Conservation (phyloP, 2,888 invertebrate species). For the Brachynemurus nebulosus region DNA sequence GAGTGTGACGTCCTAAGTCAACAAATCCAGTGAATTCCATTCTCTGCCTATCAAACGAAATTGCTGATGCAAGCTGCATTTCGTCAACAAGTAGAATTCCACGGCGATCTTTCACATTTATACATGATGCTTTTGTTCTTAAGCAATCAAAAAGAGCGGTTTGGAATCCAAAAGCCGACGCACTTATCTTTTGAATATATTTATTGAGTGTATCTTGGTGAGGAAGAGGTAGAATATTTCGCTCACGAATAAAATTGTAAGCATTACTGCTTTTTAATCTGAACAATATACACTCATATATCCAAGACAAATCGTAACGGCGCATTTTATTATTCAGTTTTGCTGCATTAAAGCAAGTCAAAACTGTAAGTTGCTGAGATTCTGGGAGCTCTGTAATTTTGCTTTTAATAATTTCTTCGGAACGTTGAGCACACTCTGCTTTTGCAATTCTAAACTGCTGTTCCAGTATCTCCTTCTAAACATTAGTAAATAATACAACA, state of each 20-base stretch:
- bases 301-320: slow-evolving; percentile 8
- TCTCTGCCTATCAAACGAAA: slow-evolving; percentile 15
- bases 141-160: slow-evolving; percentile 12
- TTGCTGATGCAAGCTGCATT: slow-evolving; percentile 17
- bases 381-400: background rate
- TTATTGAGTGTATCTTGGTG: slow-evolving; percentile 13
- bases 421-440: background rate
- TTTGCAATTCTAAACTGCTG: background rate
- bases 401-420: background rate
- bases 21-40: slow-evolving; percentile 17
- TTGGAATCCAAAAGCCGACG: slow-evolving; percentile 17
- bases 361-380: background rate
- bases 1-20: slow-evolving; percentile 19
- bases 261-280: slow-evolving; percentile 15
- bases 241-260: slow-evolving; percentile 13
- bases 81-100: slow-evolving; percentile 19
- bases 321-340: background rate
- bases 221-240: slow-evolving; percentile 15
- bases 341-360: background rate
- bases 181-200: slow-evolving; percentile 14
- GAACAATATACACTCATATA: slow-evolving; percentile 14
- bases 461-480: background rate
- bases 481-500: background rate
- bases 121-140: slow-evolving; percentile 11
- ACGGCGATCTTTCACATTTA: slow-evolving; percentile 12